phyloP scores from a whole-genome alignment of 2,797 vertebrate genomes.

The Hoplostethus mediterraneus region DNA sequence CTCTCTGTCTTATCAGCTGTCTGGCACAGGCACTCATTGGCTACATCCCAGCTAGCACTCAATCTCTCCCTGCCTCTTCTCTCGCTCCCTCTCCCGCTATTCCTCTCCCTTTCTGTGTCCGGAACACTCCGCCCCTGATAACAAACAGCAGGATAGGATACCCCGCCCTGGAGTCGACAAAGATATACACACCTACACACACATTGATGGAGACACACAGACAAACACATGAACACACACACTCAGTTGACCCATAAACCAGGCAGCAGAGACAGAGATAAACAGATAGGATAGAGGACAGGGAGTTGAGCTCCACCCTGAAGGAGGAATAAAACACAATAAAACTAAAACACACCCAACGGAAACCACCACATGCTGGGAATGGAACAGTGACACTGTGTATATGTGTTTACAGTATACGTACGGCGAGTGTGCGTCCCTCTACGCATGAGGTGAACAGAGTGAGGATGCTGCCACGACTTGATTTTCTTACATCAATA shows the following conservation, averaged over 20 bases:
- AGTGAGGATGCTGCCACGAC: not conserved
- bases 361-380: not conserved
- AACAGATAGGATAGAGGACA: conserved; percentile 38
- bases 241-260: conserved; percentile 53
- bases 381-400: not conserved
- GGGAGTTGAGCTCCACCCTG: conserved; percentile 46
- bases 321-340: conserved; percentile 55
- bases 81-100: conserved; percentile 29
- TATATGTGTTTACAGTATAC: not conserved
- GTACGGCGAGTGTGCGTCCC: not conserved
- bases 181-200: conserved; percentile 38
- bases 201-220: conserved; percentile 5
- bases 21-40: conserved; percentile 40
- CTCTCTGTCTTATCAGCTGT: conserved; percentile 66
- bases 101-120: conserved; percentile 42
- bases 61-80: conserved; percentile 25
- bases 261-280: conserved; percentile 34
- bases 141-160: conserved; percentile 65
- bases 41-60: conserved; percentile 33
- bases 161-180: conserved; percentile 61
- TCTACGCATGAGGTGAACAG: not conserved
- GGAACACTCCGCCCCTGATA: conserved; percentile 64
- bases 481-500: conserved; percentile 40
- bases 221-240: not conserved
- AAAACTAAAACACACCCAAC: conserved; percentile 1